Base-by-base conservation (phyloP, 2,113 vertebrate species). In the Rhabdornis inornatus region DNA sequence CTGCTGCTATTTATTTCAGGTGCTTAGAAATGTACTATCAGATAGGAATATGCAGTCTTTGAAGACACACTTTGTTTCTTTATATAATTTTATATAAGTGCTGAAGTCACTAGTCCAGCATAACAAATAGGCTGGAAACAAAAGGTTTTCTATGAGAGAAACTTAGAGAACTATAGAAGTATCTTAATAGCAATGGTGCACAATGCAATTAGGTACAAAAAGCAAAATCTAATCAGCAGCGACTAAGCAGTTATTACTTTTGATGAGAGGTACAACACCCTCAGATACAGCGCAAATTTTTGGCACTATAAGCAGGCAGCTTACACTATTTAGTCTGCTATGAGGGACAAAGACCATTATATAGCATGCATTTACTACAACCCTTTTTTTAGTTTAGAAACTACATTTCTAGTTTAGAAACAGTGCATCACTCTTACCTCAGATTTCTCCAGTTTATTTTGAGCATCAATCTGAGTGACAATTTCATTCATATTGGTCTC, bases 401-500 rank as follows among this genome's bases (percentile, higher is more conserved):
- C 64, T 66, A 69, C 42, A 92, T 94, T 97, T 95, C 94, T 86
- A 96, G 47, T 75, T 76, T 16, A 60, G 66, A 72, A 59, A 70
- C 8, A 82, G 40, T 47, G 33, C 13, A 21, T 91, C 60, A 70
- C 40, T 94, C 99, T 98, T 98, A 99, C 99, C 99, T 99, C 99
- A 72, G 99, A 99, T 95, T 99, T 99, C 98, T 99, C 99, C 98
- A 99, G 98, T 97, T 99, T 99, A 97, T 99, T 99, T 94, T 99
- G 99, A 81, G 99, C 98, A 91, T 99, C 99, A 97, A 99, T 99
- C 90, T 99, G 99, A 52, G 97, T 99, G 94, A 99, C 99, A 96
- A 99, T 99, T 97, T 99, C 99, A 82, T 99, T 99, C 99, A 99
- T 99, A 95, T 99, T 99, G 84, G 99, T 99, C 97, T 99, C 99